Evolutionary conservation across 2,888 invertebrate species (phyloP).

Genomic region (Margaritifera margaritifera): DNA sequence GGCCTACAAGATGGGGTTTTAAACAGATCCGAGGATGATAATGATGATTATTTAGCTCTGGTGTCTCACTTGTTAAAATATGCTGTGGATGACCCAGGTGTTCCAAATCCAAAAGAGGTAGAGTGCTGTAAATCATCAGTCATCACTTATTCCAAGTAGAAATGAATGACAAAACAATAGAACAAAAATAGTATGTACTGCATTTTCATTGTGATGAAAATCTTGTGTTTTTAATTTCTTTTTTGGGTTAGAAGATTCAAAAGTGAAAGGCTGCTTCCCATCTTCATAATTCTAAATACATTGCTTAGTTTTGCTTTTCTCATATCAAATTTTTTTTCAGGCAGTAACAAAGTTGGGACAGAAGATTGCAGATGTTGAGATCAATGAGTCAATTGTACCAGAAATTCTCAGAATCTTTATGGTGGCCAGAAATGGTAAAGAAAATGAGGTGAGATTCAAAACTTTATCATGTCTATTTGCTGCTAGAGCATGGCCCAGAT

Average conservation of each 20-base stretch:
- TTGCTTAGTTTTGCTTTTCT: neutral
- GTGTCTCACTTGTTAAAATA: slow-evolving; percentile 91
- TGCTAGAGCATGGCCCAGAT: too few relatives aligned
- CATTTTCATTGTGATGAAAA: neutral
- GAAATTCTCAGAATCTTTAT: slow-evolving; percentile 93
- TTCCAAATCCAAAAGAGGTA: slow-evolving; percentile 77
- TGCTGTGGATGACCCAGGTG: slow-evolving; percentile 86
- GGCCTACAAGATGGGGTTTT: slow-evolving; percentile 89
- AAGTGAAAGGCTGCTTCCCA: neutral
- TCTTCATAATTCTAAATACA: neutral
- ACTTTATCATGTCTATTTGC: too few relatives aligned
- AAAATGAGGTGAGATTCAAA: slow-evolving; percentile 56
- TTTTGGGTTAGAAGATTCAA: neutral
- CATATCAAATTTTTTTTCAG: slow-evolving; percentile 43
- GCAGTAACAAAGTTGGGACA: slow-evolving; percentile 93
- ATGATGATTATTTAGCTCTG: slow-evolving; percentile 86
- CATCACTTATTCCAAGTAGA: too few relatives aligned
- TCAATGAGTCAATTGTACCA: slow-evolving; percentile 91
- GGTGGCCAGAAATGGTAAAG: slow-evolving; percentile 81
- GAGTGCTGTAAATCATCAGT: neutral
- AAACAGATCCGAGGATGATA: slow-evolving; percentile 83
- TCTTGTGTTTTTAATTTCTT: neutral
- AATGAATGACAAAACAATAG: too few relatives aligned
- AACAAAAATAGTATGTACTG: neutral
- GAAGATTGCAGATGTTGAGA: slow-evolving; percentile 85